Percentiles rank a stretch among this genome's conserved stretches.
Evolutionary conservation across 2,888 invertebrate species (phyloP).

Genomic region (Drosophila silvestris): DNA sequence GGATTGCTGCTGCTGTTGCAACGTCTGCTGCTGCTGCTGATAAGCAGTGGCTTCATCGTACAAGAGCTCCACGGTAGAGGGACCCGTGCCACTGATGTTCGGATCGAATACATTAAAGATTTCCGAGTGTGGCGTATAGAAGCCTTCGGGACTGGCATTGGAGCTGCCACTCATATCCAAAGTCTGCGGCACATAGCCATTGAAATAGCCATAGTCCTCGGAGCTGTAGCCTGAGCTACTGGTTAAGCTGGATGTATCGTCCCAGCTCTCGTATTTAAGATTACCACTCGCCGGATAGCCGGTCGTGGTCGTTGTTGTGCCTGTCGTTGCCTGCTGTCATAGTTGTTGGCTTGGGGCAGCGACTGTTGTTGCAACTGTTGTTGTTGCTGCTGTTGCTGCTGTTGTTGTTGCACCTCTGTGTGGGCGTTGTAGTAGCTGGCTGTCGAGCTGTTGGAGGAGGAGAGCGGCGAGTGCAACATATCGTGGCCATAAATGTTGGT

Average conservation of each 20-base stretch:
- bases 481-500: conserved; percentile 52
- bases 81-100: conserved; percentile 44
- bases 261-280: conserved; percentile 82
- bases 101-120: conserved; percentile 80
- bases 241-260: conserved; percentile 85
- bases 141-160: conserved; percentile 43
- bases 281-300: conserved; percentile 44
- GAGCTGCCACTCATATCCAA: conserved; percentile 55
- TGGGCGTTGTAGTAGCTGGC: conserved; percentile 52
- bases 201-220: conserved; percentile 81
- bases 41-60: conserved; percentile 64
- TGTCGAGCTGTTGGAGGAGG: conserved; percentile 64
- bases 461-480: conserved; percentile 70
- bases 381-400: conserved; percentile 24
- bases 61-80: conserved; percentile 56
- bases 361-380: conserved; percentile 28
- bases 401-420: conserved; percentile 45
- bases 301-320: conserved; percentile 4
- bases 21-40: conserved; percentile 53
- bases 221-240: conserved; percentile 83
- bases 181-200: conserved; percentile 54
- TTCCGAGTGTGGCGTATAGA: conserved; percentile 72
- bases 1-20: conserved; percentile 52
- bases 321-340: conserved; percentile 25
- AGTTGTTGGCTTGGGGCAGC: conserved; percentile 17